phyloP scores from a whole-genome alignment of 2,797 vertebrate species.

The Gallirallus australis region DNA sequence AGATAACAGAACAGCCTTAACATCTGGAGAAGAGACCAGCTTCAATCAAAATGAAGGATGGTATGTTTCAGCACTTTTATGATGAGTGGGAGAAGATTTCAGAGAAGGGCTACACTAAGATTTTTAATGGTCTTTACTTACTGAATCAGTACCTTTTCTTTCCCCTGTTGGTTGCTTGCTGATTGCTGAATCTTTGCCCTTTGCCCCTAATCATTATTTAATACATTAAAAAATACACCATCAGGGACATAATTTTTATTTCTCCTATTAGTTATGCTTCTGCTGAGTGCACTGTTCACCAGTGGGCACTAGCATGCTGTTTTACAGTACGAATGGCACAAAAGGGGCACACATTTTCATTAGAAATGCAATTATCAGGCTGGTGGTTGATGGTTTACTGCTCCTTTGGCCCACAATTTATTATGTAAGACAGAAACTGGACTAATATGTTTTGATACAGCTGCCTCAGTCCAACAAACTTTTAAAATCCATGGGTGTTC shows the following conservation, averaged over 20 bases:
- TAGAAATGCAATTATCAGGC: constrained; percentile 65
- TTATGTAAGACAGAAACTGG: constrained; percentile 18
- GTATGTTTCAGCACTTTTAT: constrained; percentile 4
- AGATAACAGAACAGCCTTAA: constrained; percentile 23
- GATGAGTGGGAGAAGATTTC: constrained; percentile 24
- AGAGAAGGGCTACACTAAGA: not conserved
- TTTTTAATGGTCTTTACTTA: constrained; percentile 29
- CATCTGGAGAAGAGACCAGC: constrained; percentile 20
- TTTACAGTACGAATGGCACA: constrained; percentile 58
- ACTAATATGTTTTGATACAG: constrained; percentile 41
- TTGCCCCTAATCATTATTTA: constrained; percentile 56
- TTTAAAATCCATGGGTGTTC: constrained; percentile 19
- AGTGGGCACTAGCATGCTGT: constrained; percentile 55
- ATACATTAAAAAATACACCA: constrained; percentile 52
- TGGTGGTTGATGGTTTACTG: constrained; percentile 55
- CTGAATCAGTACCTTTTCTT: constrained; percentile 8
- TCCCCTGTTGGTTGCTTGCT: not conserved
- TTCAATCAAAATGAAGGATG: constrained; percentile 52
- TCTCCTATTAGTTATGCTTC: constrained; percentile 58
- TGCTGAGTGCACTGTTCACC: constrained; percentile 55
- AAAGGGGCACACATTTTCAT: constrained; percentile 68
- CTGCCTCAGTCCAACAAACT: constrained; percentile 17
- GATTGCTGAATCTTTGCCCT: constrained; percentile 63
- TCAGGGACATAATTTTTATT: constrained; percentile 56
- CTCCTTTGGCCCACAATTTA: constrained; percentile 63